Base-by-base conservation (phyloP, 2,797 vertebrate species). In the Harpagifer antarcticus region DNA sequence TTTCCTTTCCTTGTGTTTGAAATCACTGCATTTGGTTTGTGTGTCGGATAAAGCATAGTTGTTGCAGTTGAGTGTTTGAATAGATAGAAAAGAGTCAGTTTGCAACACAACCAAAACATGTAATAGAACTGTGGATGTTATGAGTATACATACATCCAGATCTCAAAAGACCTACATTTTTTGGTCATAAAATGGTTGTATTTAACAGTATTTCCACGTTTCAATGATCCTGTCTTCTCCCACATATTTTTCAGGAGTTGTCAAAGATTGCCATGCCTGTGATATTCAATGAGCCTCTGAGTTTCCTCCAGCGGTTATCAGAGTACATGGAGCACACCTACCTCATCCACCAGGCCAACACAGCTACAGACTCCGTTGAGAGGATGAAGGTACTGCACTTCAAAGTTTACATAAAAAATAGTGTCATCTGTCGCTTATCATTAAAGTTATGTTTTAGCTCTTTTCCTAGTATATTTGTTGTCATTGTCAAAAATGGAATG, bases 181-280 rank as follows among this genome's bases (percentile, higher is more conserved):
- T 4, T 3, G 5, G 1, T 14, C 27, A 0, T 57, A 31, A n/a
- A 54, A 19, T 37, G 23, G 4, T 52, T 58, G 0, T 40, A 37
- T 71, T 43, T 13, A 43, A 20, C 15, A 40, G 1, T 56, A 8
- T 37, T n/a, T 3, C 44, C 12, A 19, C 3, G 0, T 9, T n/a
- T 54, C 23, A 58, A 4, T 52, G 15, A 64, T 47, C 17, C 33
- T 17, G 11, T 83, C 19, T 55, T 68, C 17, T 64, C 47, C 44
- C 3, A 12, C 17, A 3, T 82, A 40, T 48, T 78, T 72, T 60
- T 71, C 87, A 99, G 98, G 98, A 99, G 88, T 53, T 99, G 68
- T 99, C 98, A 50, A 99, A 99, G 95, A 99, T 99, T 84, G 97
- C 98, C 44, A 99, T 99, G 98, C 98, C 98, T 0, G 98, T 99